Evolutionary conservation across 2,888 invertebrate genomes (phyloP).

Genomic region (Temnothorax unifasciatus): DNA sequence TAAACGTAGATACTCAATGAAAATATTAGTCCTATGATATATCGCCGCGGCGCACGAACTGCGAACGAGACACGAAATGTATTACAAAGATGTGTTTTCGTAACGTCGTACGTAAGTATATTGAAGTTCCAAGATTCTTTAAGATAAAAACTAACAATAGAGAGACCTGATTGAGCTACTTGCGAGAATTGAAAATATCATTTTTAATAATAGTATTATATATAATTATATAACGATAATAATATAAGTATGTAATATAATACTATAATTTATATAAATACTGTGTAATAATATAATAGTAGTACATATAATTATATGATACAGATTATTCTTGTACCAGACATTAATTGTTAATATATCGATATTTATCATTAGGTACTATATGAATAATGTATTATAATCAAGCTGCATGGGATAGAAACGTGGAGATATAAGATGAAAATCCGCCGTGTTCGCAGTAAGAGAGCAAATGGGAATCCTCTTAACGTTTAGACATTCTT

Average conservation of each 20-base stretch:
- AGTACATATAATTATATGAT: background rate
- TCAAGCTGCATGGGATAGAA: background rate
- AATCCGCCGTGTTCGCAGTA: conserved; percentile 27
- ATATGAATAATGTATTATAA: background rate
- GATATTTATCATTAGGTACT: background rate
- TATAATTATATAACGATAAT: background rate
- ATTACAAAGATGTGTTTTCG: conserved; percentile 21
- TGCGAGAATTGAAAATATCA: background rate
- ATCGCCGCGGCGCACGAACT: conserved; percentile 9
- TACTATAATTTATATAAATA: no score
- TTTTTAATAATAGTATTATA: background rate
- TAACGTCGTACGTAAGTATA: conserved; percentile 12
- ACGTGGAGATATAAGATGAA: conserved; percentile 11
- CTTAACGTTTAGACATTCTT: conserved; percentile 49
- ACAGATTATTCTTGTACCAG: background rate
- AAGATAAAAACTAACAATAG: background rate
- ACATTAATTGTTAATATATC: background rate
- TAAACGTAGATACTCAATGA: conserved; percentile 51
- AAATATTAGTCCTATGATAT: conserved; percentile 57
- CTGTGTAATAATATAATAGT: no score
- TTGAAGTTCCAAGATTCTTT: background rate
- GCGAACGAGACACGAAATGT: conserved; percentile 32
- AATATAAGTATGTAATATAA: background rate
- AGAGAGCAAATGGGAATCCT: conserved; percentile 42
- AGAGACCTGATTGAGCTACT: background rate